These are phyloP conservation scores for Oreotrochilus melanogaster DNA, from an alignment of 2,113 vertebrate genomes.

Conservation along the genomic window DNA sequence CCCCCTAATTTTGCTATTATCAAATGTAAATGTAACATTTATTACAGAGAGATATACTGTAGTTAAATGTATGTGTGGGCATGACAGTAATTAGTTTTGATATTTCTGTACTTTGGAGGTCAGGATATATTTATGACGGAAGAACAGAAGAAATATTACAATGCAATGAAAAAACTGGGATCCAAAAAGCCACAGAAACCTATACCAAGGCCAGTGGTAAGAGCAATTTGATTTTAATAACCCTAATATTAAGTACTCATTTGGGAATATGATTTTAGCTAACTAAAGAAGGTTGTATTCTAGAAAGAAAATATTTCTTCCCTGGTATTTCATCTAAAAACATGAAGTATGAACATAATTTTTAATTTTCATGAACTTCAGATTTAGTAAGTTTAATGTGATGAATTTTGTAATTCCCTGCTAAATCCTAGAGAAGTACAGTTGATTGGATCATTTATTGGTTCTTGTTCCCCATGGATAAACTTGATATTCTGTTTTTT, in stretches of 20 bases:
- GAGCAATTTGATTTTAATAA: not conserved
- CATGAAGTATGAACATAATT: not conserved
- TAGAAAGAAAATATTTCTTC: not conserved
- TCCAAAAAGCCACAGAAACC: slow-evolving; percentile 89
- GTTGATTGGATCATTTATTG: not conserved
- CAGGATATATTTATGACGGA: slow-evolving; percentile 90
- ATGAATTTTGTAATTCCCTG: not conserved
- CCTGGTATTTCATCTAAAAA: not conserved
- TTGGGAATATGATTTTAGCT: not conserved
- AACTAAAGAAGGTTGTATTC: not conserved
- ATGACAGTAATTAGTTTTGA: slow-evolving; percentile 71
- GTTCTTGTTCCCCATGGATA: not conserved
- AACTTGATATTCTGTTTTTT: not conserved
- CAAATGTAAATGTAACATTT: not conserved
- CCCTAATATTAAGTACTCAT: not conserved
- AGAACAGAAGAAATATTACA: slow-evolving; percentile 88
- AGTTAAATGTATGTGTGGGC: not conserved
- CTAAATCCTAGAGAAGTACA: not conserved
- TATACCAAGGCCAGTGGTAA: slow-evolving; percentile 84
- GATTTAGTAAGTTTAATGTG: not conserved
- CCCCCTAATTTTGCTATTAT: not conserved
- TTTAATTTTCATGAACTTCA: no score
- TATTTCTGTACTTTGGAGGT: slow-evolving; percentile 85
- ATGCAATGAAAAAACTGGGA: slow-evolving; percentile 88
- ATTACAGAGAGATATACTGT: not conserved